Base-by-base conservation (phyloP, 2,888 invertebrate species). In the Sphecodes monilicornis region DNA sequence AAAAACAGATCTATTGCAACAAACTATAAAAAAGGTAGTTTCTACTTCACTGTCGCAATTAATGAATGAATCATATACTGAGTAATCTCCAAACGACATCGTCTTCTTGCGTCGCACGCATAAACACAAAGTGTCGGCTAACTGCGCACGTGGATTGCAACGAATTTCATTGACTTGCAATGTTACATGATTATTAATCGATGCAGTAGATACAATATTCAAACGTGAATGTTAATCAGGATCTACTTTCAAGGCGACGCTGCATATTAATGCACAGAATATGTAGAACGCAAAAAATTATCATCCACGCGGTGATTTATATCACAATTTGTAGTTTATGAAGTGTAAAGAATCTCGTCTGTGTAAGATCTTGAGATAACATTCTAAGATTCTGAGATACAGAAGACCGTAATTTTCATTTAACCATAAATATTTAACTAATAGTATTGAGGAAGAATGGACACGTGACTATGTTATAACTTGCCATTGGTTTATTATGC, bases 181-280 rank as follows among this genome's bases (percentile, higher is more conserved):
- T 18, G 32, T 83, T 68, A 32, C 66, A 66, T 32, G 16, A 29
- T 64, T 46, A 41, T 22, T 26, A 54, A 41, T 22, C 69, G n/a
- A n/a, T n/a, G n/a, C n/a, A 66, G 46, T 36, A 50, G 64, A 74
- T 41, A 74, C 43, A 68, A 80, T 78, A 74, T 41, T 79, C 32
- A 50, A 3, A 26, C 54, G 46, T 39, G 66, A 39, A 76, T 82
- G 68, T 75, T 75, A 54, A 76, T 76, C 76, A 64, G 76, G 46
- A 54, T 74, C 76, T 57, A 57, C 41, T 50, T 78, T 76, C 29
- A 74, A 84, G 72, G 78, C 36, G 46, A 43, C 50, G 68, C 32
- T 75, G 41, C 71, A 72, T 81, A 78, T 73, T 83, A 83, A 85
- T 80, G 22, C 41, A 60, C 46, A 57, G 32, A 29, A 64, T 41